These are phyloP conservation scores for Sphecodes monilicornis DNA, from an alignment of 2,888 invertebrate species.

Conservation along the genomic window DNA sequence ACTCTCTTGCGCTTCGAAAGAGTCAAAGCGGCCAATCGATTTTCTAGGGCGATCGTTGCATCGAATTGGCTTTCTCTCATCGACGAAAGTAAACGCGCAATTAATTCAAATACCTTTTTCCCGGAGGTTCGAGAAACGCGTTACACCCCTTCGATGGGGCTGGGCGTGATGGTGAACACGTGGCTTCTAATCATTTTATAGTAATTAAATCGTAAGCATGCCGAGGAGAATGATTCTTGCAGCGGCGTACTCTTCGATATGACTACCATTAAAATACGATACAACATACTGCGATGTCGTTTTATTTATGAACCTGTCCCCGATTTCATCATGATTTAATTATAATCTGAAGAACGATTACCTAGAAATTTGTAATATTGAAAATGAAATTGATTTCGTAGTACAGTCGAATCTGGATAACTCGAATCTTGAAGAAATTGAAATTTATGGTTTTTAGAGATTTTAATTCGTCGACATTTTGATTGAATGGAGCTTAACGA, in stretches of 20 bases:
- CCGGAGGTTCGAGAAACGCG: slow-evolving; percentile 56
- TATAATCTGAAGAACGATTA: background rate
- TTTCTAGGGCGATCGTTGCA: slow-evolving; percentile 54
- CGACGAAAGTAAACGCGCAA: slow-evolving; percentile 77
- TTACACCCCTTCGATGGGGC: slow-evolving; percentile 41
- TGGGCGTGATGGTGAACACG: slow-evolving; percentile 44
- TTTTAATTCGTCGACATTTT: no score
- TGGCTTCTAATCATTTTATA: slow-evolving; percentile 72
- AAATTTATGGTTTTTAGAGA: no score
- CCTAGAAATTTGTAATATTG: no score
- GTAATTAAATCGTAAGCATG: slow-evolving; percentile 57
- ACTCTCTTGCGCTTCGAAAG: slow-evolving; percentile 49
- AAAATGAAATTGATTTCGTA: no score
- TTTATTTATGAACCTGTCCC: background rate
- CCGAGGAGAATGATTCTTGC: slow-evolving; percentile 45
- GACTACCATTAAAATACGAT: slow-evolving; percentile 69
- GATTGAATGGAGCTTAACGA: no score
- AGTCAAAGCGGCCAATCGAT: slow-evolving; percentile 53
- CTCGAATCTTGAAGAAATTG: no score
- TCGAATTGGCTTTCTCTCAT: slow-evolving; percentile 75
- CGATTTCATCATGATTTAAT: background rate
- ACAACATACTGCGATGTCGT: slow-evolving; percentile 41
- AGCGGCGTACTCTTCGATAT: slow-evolving; percentile 70
- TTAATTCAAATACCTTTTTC: slow-evolving; percentile 48
- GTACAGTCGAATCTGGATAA: no score